Evolutionary conservation across 2,888 invertebrate genomes (phyloP).

Genomic region (Quadriops clusia): DNA sequence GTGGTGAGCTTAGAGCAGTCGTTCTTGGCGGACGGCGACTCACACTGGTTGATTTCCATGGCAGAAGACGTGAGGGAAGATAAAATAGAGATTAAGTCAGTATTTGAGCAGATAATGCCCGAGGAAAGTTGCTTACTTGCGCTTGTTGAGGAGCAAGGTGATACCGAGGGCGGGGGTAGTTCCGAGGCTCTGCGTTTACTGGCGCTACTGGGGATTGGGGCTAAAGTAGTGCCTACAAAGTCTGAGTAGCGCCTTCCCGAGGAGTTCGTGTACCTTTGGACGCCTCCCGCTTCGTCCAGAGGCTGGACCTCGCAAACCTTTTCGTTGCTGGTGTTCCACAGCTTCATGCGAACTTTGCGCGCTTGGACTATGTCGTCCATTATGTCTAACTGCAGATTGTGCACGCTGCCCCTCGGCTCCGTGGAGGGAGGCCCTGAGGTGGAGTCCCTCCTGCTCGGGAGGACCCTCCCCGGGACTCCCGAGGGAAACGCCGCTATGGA

Average conservation of each 20-base stretch:
- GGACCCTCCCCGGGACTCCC: conserved; percentile 33
- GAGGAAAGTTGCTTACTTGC: conserved; percentile 30
- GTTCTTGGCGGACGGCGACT: conserved; percentile 28
- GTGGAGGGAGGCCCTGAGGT: conserved; percentile 58
- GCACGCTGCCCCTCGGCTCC: conserved; percentile 62
- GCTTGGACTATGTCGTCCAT: conserved; percentile 82
- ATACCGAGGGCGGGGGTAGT: conserved; percentile 42
- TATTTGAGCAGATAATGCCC: conserved; percentile 71
- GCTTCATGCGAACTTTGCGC: conserved; percentile 69
- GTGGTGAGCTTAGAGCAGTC: conserved; percentile 12
- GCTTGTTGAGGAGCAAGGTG: conserved; percentile 22
- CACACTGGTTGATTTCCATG: conserved; percentile 64
- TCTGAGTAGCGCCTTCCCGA: conserved; percentile 57
- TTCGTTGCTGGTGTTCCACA: conserved; percentile 73
- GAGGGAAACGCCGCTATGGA: conserved; percentile 69
- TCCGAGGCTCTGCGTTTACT: conserved; percentile 63
- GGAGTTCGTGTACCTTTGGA: conserved; percentile 46
- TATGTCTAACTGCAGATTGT: conserved; percentile 73
- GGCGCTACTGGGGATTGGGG: conserved; percentile 44
- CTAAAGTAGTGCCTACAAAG: conserved; percentile 49
- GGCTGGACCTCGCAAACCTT: conserved; percentile 71
- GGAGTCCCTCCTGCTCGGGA: conserved; percentile 32
- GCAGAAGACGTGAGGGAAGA: conserved; percentile 70
- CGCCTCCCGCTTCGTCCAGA: conserved; percentile 51
- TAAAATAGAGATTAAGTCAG: conserved; percentile 67